Evolutionary conservation across 2,113 vertebrate species (phyloP).

Genomic region (Chloebia gouldiae): DNA sequence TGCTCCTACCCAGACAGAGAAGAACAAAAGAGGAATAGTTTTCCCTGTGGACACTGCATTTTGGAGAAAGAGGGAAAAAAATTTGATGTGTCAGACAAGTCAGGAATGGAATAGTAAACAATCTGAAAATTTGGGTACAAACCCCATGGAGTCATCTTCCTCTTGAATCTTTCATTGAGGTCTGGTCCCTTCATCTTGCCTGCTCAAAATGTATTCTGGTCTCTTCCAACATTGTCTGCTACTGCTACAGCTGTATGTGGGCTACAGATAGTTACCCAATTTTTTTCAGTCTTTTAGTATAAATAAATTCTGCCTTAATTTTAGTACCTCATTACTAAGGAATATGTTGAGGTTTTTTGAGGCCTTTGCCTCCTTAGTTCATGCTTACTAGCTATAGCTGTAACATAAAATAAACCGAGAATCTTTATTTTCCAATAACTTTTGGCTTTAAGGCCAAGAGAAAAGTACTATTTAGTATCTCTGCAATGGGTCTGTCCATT

Average conservation of each 20-base stretch:
- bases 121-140: background rate
- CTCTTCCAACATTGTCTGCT: background rate
- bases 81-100: fast-evolving
- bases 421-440: background rate
- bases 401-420: background rate
- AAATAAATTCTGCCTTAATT: background rate
- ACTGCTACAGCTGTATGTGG: background rate
- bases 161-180: background rate
- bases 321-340: background rate
- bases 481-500: background rate
- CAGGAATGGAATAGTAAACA: background rate
- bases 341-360: background rate
- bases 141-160: background rate
- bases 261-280: background rate
- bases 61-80: background rate
- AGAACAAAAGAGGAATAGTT: background rate
- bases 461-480: background rate
- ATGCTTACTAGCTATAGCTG: background rate
- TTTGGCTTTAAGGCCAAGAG: background rate
- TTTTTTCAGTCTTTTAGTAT: background rate
- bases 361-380: background rate
- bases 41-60: background rate
- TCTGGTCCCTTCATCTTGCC: background rate
- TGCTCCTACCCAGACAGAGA: background rate
- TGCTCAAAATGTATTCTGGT: background rate